A percentile compares a stretch with the other conserved stretches of the same genome.
These are phyloP conservation scores for Noctuana brunneofusca DNA, from an alignment of 2,888 invertebrate species.

Conservation along the genomic window DNA sequence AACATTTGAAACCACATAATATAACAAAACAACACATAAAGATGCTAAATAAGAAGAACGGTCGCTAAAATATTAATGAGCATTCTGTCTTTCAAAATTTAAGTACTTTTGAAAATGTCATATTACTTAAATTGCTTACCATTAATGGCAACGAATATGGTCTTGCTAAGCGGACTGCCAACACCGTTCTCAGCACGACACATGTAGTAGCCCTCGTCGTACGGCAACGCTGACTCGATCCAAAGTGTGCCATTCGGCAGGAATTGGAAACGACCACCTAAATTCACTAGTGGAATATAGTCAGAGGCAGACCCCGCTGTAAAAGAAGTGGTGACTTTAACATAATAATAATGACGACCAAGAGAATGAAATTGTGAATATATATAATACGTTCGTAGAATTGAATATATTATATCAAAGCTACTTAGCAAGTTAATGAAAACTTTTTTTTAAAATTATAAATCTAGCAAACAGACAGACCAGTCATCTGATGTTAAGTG, in stretches of 20 bases:
- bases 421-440: too few relatives aligned
- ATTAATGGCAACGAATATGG: slow-evolving; percentile 91
- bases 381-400: too few relatives aligned
- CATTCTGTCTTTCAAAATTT: not conserved
- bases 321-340: not conserved
- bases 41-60: too few relatives aligned
- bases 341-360: not conserved
- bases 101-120: not conserved
- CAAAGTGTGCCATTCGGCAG: slow-evolving; percentile 88
- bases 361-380: not conserved
- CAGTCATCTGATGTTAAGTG: too few relatives aligned
- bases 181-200: slow-evolving; percentile 94
- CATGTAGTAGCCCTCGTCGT: slow-evolving; percentile 92
- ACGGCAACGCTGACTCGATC: slow-evolving; percentile 88
- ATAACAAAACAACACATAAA: too few relatives aligned
- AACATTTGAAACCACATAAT: too few relatives aligned
- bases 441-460: too few relatives aligned
- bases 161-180: slow-evolving; percentile 91
- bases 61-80: too few relatives aligned
- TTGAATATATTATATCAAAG: too few relatives aligned
- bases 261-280: slow-evolving; percentile 84
- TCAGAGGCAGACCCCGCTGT: slow-evolving; percentile 85
- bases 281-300: slow-evolving; percentile 85
- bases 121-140: slow-evolving; percentile 76
- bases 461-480: too few relatives aligned